phyloP scores from a whole-genome alignment of 2,888 invertebrate species.

The Torymus auratus region DNA sequence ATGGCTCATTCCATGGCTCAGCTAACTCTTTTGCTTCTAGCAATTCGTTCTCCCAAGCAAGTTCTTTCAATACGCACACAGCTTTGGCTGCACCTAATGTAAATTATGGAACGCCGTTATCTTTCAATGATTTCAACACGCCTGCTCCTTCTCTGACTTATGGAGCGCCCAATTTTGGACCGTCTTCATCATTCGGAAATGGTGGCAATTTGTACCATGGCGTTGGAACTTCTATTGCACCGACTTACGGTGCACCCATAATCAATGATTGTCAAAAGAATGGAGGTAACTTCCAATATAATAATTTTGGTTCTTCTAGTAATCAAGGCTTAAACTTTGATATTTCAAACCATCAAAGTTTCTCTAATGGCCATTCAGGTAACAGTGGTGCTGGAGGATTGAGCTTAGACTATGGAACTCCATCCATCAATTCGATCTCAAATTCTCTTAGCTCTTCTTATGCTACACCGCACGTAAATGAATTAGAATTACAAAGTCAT shows the following conservation, averaged over 20 bases:
- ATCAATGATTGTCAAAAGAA: constrained; percentile 62
- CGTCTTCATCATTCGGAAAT: constrained; percentile 66
- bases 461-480: constrained; percentile 65
- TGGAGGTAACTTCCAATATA: constrained; percentile 57
- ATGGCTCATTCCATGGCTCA: constrained; percentile 65
- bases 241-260: constrained; percentile 69
- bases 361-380: constrained; percentile 7
- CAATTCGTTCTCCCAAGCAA: constrained; percentile 29
- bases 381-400: not conserved
- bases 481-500: constrained; percentile 67
- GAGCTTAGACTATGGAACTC: constrained; percentile 9
- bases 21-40: constrained; percentile 38
- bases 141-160: constrained; percentile 73
- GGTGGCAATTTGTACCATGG: constrained; percentile 70
- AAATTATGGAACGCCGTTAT: constrained; percentile 72
- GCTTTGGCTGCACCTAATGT: constrained; percentile 71
- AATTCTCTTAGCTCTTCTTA: constrained; percentile 55
- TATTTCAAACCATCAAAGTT: constrained; percentile 45
- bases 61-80: constrained; percentile 58
- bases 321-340: constrained; percentile 19
- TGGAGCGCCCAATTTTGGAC: constrained; percentile 73
- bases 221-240: constrained; percentile 61
- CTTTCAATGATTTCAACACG: constrained; percentile 72
- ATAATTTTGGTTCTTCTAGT: constrained; percentile 33
- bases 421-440: not conserved